Base-by-base conservation (phyloP, 2,113 vertebrate genomes). In the Zingel zingel region DNA sequence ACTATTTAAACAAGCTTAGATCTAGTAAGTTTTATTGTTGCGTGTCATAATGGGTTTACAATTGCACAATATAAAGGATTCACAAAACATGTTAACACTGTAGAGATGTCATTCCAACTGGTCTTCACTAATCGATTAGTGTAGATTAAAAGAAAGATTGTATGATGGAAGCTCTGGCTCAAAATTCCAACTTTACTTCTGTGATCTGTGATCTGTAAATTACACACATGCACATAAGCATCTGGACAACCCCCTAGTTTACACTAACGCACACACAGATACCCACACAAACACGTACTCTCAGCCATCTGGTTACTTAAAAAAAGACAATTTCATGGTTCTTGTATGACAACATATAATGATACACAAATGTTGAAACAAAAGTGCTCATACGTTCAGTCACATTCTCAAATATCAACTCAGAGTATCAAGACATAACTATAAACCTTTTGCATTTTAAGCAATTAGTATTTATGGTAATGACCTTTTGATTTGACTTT, bases 241-340 rank as follows among this genome's bases (percentile, higher is more conserved):
- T 84, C 74, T 78, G 73, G 83, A 74, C 70, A 14, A 6, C 27
- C 68, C 23, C 5, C 65, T 8, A 54, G 23, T 47, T 16, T 30
- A 27, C 74, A 48, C 12, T 51, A 54, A 65, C 12, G 18, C 47
- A 16, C 77, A 68, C 74, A 65, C 69, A 75, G 5, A 62, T 61
- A 57, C 59, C 4, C 72, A 51, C 77, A 78, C 65, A 47, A 54
- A 77, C 53, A 76, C 51, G 63, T 79, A 78, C 53, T 65, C 39
- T 6, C n/a, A 14, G 79, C 84, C 86, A 86, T 88, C 86, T 90
- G 88, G 88, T 74, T 64, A 68, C 48, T 82, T 58, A 62, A 79
- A 59, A 59, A 10, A 75, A 64, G 53, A 82, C 51, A 3, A 69
- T 66, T 71, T 63, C 61, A 64, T 70, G 68, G 73, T 54, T 69